These are phyloP conservation scores for Petrophora chlorosata DNA, from an alignment of 2,888 invertebrate genomes.

Conservation along the genomic window DNA sequence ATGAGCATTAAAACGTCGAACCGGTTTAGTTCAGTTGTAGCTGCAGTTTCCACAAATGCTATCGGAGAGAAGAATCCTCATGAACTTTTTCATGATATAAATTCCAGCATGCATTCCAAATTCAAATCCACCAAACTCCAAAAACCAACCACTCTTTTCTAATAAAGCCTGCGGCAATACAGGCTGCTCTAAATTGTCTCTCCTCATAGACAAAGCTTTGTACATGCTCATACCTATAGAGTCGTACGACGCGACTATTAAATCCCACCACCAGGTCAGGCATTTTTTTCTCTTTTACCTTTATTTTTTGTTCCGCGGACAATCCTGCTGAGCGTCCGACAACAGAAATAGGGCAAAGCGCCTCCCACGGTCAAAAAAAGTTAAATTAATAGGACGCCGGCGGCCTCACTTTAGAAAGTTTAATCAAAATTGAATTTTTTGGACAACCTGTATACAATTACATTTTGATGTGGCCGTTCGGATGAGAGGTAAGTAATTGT, in stretches of 20 bases:
- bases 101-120: too few species aligned
- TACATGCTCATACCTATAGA: neutral
- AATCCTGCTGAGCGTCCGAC: conserved; percentile 20
- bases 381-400: conserved; percentile 58
- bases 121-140: too few species aligned
- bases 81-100: too few species aligned
- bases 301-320: conserved; percentile 12
- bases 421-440: conserved; percentile 59
- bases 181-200: too few species aligned
- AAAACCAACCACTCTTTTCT: too few species aligned
- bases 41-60: too few species aligned
- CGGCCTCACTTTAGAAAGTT: conserved; percentile 53
- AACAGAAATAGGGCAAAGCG: conserved; percentile 20
- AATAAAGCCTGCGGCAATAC: too few species aligned
- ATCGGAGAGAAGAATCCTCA: too few species aligned
- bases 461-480: conserved; percentile 7
- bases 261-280: neutral
- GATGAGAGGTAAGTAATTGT: neutral
- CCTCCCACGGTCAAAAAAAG: conserved; percentile 47
- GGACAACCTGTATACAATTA: conserved; percentile 33
- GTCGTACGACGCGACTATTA: conserved; percentile 5
- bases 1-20: too few species aligned
- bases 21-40: too few species aligned
- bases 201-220: too few species aligned
- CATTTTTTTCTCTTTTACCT: conserved; percentile 3